A percentile compares a stretch with the other conserved stretches of the same genome.
Conservation (phyloP, 2,113 vertebrate species). For the Tauraco erythrolophus region DNA sequence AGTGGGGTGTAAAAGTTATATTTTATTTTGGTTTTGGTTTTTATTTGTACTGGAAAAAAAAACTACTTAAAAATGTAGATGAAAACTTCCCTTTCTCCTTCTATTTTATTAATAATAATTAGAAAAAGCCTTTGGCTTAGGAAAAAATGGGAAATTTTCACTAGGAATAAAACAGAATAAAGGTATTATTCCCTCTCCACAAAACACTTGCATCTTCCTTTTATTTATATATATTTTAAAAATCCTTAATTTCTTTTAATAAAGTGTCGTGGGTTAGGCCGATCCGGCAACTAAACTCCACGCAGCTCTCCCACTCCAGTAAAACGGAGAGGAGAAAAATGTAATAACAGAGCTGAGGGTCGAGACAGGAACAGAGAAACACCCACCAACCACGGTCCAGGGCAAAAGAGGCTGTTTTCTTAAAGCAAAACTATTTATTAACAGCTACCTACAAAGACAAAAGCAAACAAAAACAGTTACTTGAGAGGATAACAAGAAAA, state of each 20-base stretch:
- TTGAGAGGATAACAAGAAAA: too few species aligned
- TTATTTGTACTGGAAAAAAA: neutral
- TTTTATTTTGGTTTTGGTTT: neutral
- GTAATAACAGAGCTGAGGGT: too few species aligned
- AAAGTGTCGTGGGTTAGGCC: too few species aligned
- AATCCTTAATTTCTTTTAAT: neutral
- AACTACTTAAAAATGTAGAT: neutral
- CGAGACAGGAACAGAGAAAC: too few species aligned
- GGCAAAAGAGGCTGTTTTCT: too few species aligned
- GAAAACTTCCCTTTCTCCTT: neutral
- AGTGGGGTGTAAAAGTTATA: neutral
- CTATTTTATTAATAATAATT: neutral
- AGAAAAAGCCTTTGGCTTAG: neutral
- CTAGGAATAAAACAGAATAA: neutral
- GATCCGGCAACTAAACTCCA: too few species aligned
- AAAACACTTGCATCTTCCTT: neutral
- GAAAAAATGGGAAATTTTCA: neutral
- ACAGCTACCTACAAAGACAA: too few species aligned
- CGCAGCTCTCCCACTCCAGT: too few species aligned
- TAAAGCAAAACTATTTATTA: too few species aligned
- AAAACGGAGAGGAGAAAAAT: too few species aligned
- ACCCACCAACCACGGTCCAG: too few species aligned
- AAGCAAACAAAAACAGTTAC: too few species aligned
- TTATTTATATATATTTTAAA: neutral
- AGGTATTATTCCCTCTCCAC: neutral